Conservation (phyloP, 2,888 invertebrate species). For the Epinotia brunnichana region DNA sequence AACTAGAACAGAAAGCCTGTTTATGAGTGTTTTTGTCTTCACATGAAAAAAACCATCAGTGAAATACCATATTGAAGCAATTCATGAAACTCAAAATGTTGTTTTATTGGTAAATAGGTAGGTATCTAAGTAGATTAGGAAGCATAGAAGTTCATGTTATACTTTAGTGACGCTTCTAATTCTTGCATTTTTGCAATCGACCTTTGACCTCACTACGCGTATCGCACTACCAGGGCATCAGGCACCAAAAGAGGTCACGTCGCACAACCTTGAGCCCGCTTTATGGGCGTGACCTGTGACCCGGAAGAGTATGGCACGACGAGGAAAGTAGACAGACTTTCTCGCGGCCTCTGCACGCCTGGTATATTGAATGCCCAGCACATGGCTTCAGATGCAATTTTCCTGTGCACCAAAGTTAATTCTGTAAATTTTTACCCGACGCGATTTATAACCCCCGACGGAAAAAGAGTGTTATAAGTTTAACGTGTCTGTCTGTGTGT, state of each 20-base stretch:
- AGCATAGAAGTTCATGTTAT: not conserved
- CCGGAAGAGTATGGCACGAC: conserved; percentile 59
- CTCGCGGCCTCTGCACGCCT: conserved; percentile 52
- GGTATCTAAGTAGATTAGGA: no score
- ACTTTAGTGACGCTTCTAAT: not conserved
- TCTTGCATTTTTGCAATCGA: not conserved
- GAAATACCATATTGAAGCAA: no score
- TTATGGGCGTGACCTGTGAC: conserved; percentile 57
- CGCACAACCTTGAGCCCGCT: conserved; percentile 59
- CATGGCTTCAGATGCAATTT: conserved; percentile 29
- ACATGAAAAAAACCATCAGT: no score
- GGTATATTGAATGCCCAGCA: conserved; percentile 32
- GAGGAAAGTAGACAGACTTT: conserved; percentile 71
- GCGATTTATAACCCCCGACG: no score
- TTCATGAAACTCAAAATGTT: no score
- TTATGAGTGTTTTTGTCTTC: no score
- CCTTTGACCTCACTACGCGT: conserved; percentile 44
- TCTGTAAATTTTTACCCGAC: no score
- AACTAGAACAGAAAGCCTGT: no score
- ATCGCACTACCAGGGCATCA: conserved; percentile 62
- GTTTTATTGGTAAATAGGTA: no score
- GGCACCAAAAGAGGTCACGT: conserved; percentile 64
- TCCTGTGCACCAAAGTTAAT: not conserved
- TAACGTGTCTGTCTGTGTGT: no score
- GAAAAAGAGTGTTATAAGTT: no score